phyloP scores from a whole-genome alignment of 1,140 invertebrate genomes.

The Metaphire vulgaris region DNA sequence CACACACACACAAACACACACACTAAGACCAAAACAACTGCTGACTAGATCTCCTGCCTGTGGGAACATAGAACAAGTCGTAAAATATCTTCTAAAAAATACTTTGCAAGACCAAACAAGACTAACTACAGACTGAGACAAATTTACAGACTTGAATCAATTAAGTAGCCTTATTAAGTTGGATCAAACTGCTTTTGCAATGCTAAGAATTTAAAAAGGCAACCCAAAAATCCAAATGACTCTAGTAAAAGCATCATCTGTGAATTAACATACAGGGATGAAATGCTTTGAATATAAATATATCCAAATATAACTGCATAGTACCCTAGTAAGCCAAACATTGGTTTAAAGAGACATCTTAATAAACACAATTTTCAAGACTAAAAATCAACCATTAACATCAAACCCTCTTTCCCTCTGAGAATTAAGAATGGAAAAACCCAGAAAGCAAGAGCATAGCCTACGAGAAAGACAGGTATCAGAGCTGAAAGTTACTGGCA shows the following conservation, averaged over 20 bases:
- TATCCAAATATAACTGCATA: neutral
- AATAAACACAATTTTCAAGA: neutral
- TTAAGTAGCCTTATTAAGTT: too few species aligned
- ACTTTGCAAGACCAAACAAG: neutral
- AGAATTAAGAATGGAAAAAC: too few species aligned
- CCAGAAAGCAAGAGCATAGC: too few species aligned
- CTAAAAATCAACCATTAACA: neutral
- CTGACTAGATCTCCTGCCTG: neutral
- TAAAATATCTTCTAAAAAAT: neutral
- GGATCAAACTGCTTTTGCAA: too few species aligned
- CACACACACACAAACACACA: too few species aligned
- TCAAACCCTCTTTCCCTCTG: too few species aligned
- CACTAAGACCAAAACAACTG: neutral
- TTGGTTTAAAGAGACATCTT: neutral
- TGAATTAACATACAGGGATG: neutral
- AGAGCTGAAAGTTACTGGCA: too few species aligned
- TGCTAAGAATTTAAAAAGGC: neutral
- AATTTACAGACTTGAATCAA: too few species aligned
- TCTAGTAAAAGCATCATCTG: neutral
- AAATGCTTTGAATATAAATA: neutral
- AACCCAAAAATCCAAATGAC: neutral
- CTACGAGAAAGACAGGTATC: too few species aligned
- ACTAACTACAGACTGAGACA: neutral
- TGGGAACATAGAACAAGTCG: neutral
- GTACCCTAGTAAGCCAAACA: neutral